Evolutionary conservation across 2,113 vertebrate species (phyloP).

Genomic region (cattle (Bos taurus)): DNA sequence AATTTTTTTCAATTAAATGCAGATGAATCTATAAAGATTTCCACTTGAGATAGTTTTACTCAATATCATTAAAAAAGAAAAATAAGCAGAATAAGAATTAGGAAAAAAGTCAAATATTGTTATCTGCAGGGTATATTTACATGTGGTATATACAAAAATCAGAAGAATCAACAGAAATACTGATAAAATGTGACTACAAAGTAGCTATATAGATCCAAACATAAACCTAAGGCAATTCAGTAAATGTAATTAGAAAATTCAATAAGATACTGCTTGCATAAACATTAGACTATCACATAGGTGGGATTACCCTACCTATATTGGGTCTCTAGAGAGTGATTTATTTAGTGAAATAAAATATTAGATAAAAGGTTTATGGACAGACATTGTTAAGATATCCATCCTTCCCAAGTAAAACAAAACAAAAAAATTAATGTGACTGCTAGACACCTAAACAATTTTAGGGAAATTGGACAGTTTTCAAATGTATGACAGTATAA

Average conservation of each 20-base stretch:
- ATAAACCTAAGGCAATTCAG: not conserved
- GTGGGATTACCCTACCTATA: not conserved
- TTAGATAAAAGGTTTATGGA: not conserved
- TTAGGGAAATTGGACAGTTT: not conserved
- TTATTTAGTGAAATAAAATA: conserved; percentile 17
- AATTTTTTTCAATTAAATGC: not conserved
- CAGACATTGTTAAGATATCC: not conserved
- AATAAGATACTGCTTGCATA: not conserved
- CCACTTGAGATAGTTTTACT: not conserved
- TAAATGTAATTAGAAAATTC: not conserved
- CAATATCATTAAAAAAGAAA: not conserved
- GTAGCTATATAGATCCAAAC: not conserved
- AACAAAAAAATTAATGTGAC: not conserved
- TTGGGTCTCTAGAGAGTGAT: not conserved
- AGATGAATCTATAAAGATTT: not conserved
- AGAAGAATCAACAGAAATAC: not conserved
- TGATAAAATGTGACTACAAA: not conserved
- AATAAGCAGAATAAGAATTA: not conserved
- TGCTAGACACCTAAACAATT: not conserved
- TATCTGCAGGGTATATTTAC: not conserved
- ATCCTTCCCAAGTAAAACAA: not conserved
- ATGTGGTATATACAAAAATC: not conserved
- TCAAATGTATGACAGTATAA: not conserved
- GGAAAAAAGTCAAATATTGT: not conserved
- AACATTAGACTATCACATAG: not conserved